Base-by-base conservation (phyloP, 2,888 invertebrate genomes). In the Arge pagana region DNA sequence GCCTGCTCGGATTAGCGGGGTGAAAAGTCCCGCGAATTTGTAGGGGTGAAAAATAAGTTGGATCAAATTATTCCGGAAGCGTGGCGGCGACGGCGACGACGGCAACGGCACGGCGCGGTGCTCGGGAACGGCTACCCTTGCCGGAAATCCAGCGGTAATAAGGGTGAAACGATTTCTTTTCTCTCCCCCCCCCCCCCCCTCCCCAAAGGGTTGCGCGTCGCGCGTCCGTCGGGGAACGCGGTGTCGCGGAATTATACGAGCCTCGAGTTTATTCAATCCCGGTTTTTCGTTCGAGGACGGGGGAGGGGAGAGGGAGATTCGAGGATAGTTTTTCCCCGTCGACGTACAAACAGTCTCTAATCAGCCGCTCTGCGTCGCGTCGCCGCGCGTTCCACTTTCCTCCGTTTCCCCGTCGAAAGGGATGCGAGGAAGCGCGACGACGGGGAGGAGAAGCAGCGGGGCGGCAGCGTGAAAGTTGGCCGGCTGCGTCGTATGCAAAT, bases 281-380 rank as follows among this genome's bases (percentile, higher is more conserved):
- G n/a, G n/a, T n/a, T n/a, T n/a, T n/a, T n/a, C n/a, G n/a, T n/a
- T 23, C 13, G 24, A 10, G 8, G 4, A 6, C 8, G 26, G 10
- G 5, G n/a, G 8, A n/a, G 18, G 1, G 4, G 1, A 2, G n/a
- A 5, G 11, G 19, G 18, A 19, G 26, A 16, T 10, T 10, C 10
- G 21, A 3, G 39, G 8, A 13, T 4, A 40, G 16, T 40, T 24
- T 45, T 45, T 11, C 35, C 10, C 10, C n/a, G 8, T 16, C 21
- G 10, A 11, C 23, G 56, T 57, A 58, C 61, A 62, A 66, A 66
- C 60, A 64, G 57, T 57, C 63, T 66, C 62, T 66, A 66, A 67
- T 69, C 64, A 65, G 56, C 57, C 55, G 59, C 54, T 53, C 52
- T 55, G 58, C 4, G 16, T 26, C 13, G 15, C 37, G 19, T 18